Evolutionary conservation across 2,113 vertebrate species (phyloP).

Genomic region (Sporophila hypoxantha): DNA sequence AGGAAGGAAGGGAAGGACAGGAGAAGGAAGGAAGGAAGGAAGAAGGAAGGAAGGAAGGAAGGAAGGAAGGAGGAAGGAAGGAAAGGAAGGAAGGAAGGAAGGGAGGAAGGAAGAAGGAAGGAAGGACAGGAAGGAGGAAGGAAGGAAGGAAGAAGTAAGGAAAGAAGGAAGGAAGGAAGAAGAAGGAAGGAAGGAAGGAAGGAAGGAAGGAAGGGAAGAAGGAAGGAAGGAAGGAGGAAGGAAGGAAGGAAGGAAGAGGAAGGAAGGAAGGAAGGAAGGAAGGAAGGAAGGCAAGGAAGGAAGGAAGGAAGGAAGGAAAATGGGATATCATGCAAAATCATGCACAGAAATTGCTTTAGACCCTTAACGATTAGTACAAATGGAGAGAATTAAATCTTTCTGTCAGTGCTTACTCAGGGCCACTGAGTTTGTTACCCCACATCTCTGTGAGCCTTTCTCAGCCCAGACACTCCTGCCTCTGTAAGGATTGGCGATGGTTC

Average conservation of each 20-base stretch:
- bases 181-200: too few relatives aligned
- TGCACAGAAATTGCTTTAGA: background rate
- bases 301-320: background rate
- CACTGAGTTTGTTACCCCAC: background rate
- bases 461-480: background rate
- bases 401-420: background rate
- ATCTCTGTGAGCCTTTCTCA: background rate
- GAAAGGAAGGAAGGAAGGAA: too few relatives aligned
- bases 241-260: too few relatives aligned
- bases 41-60: too few relatives aligned
- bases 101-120: background rate
- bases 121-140: too few relatives aligned
- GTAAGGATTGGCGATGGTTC: fast-evolving
- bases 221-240: too few relatives aligned
- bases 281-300: background rate
- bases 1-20: too few relatives aligned
- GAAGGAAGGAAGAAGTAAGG: too few relatives aligned
- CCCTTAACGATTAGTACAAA: fast-evolving
- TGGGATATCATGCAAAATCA: fast-evolving
- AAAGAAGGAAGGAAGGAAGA: too few relatives aligned
- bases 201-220: too few relatives aligned
- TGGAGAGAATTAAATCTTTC: background rate
- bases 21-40: background rate
- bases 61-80: background rate
- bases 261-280: background rate